Conservation (phyloP, 2,888 invertebrate species). For the Phaedon cochleariae region DNA sequence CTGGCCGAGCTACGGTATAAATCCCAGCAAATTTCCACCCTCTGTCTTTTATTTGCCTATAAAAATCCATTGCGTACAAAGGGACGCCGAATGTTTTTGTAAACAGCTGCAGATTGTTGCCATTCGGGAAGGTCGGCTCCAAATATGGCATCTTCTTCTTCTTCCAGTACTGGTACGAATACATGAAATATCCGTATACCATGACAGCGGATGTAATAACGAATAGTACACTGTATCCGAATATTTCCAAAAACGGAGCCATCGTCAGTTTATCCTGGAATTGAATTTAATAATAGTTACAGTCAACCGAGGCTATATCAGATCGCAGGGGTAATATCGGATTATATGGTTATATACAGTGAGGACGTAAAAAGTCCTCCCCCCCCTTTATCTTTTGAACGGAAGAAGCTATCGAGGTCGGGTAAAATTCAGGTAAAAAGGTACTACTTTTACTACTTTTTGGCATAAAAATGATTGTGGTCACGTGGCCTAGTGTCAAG, state of each 20-base stretch:
- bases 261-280: not conserved
- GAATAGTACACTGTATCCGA: not conserved
- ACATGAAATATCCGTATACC: slow-evolving; percentile 15
- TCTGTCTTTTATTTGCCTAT: slow-evolving; percentile 40
- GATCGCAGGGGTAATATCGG: no score
- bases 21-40: slow-evolving; percentile 42
- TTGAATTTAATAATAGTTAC: no score
- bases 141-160: slow-evolving; percentile 16
- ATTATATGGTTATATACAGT: no score
- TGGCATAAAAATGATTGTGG: no score
- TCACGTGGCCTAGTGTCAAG: no score
- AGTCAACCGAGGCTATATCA: no score
- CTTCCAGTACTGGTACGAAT: slow-evolving; percentile 23
- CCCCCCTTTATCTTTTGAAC: no score
- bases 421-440: no score
- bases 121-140: slow-evolving; percentile 17
- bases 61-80: slow-evolving; percentile 36
- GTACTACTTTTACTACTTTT: no score
- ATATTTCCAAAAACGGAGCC: not conserved
- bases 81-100: slow-evolving; percentile 24
- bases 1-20: slow-evolving; percentile 38
- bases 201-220: not conserved
- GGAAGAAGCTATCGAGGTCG: no score
- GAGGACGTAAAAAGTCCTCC: no score
- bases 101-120: slow-evolving; percentile 5